Conservation (phyloP, 2,113 vertebrate genomes). For the Petroica traversi region DNA sequence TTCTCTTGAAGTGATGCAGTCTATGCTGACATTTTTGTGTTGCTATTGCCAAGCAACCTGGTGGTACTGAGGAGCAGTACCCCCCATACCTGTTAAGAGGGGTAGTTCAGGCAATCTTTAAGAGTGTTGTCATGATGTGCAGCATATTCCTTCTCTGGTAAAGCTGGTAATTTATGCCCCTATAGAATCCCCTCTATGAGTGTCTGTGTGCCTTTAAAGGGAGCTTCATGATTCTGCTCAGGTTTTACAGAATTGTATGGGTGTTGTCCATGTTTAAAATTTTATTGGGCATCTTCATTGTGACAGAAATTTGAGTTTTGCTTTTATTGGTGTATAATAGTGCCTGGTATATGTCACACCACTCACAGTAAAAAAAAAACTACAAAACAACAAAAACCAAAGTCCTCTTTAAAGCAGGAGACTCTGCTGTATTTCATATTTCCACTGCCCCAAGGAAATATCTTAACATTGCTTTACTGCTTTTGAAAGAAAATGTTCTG, state of each 20-base stretch:
- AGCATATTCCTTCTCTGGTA: neutral
- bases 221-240: neutral
- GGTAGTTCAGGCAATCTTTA: neutral
- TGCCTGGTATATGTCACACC: neutral
- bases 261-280: neutral
- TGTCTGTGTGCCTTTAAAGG: neutral
- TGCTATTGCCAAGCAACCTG: neutral
- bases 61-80: neutral
- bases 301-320: conserved; percentile 38
- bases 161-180: neutral
- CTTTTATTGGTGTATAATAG: conserved; percentile 23
- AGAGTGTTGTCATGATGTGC: neutral
- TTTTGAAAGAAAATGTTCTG: conserved; percentile 7
- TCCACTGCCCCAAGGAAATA: conserved; percentile 9
- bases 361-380: neutral
- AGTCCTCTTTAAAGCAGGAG: conserved; percentile 4
- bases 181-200: neutral
- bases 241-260: neutral
- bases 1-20: neutral
- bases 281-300: conserved; percentile 12
- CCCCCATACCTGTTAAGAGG: neutral
- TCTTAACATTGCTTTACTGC: neutral
- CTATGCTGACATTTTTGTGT: neutral
- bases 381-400: neutral
- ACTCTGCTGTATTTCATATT: conserved; percentile 27